Base-by-base conservation (phyloP, 2,888 invertebrate species). In the Scotopteryx bipunctaria region DNA sequence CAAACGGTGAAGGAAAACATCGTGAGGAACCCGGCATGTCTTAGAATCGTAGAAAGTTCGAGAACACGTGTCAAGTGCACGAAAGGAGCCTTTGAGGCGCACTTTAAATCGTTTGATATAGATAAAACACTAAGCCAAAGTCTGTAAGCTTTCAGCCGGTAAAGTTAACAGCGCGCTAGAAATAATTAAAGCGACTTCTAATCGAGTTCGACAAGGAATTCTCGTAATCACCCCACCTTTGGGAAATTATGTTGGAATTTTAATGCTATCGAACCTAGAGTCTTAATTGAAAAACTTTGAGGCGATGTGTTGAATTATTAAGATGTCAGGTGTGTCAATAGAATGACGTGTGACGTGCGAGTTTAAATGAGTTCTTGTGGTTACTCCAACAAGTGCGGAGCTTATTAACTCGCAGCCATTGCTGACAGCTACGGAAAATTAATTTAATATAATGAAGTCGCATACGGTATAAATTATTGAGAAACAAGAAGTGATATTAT, bases 261-360 rank as follows among this genome's bases (percentile, higher is more conserved):
- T 79, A 84, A 84, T 81, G 79, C 66, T 68, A 82, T 79, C 77
- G 77, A 75, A 72, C 71, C 64, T 64, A 69, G 71, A 72, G 67
- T 72, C 75, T 81, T 88, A 87, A 89, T 88, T 87, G 84, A 86
- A 87, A 89, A 88, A 89, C 71, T 88, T 89, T 80, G 67, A 70
- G 71, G 71, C 75, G 63, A 76, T 78, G 76, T 81, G 79, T 82
- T 83, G 78, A 85, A 84, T 86, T 81, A 77, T 75, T 81, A 79
- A 73, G 73, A 78, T 74, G 76, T 80, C 78, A 76, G 74, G 72
- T 76, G 78, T 78, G 76, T 69, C 73, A 47, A 76, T 78, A 78
- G 73, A 81, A 80, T 76, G 73, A 79, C 76, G 68, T 67, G 69
- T 71, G 70, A 70, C 60, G 63, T 19, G 61, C 46, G 67, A 70